Conservation (phyloP, 2,888 invertebrate species). For the Eilema sororculum region DNA sequence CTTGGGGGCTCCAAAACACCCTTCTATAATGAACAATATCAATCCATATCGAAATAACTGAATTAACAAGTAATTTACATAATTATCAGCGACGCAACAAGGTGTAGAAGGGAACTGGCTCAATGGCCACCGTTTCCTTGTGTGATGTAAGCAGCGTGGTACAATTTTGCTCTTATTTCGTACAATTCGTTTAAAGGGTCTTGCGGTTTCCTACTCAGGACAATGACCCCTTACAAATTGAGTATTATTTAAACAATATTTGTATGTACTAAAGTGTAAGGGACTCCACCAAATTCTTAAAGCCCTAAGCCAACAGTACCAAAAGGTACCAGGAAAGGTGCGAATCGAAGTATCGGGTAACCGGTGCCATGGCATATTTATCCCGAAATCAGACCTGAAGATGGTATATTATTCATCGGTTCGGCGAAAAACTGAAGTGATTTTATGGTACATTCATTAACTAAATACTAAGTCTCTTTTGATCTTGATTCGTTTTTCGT, state of each 20-base stretch:
- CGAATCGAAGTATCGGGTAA: too few relatives aligned
- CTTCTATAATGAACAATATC: not conserved
- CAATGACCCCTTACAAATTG: not conserved
- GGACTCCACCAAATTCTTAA: too few relatives aligned
- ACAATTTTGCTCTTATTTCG: conserved; percentile 17
- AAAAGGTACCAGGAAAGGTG: too few relatives aligned
- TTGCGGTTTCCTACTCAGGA: conserved; percentile 13
- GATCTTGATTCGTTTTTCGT: too few relatives aligned
- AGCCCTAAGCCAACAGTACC: too few relatives aligned
- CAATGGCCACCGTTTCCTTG: conserved; percentile 14
- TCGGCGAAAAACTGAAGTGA: too few relatives aligned
- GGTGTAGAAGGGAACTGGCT: conserved; percentile 9
- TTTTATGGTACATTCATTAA: too few relatives aligned
- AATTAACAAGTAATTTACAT: not conserved
- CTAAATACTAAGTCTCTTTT: too few relatives aligned
- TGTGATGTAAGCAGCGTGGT: conserved; percentile 16
- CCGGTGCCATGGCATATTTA: too few relatives aligned
- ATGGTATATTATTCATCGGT: too few relatives aligned
- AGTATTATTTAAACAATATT: not conserved
- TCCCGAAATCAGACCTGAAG: too few relatives aligned
- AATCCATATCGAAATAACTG: not conserved
- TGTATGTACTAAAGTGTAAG: too few relatives aligned
- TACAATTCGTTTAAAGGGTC: conserved; percentile 9
- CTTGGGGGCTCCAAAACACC: not conserved
- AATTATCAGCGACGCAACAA: not conserved